Evolutionary conservation across 2,797 vertebrate species (phyloP).

Genomic region (Atherinosoma microstoma): DNA sequence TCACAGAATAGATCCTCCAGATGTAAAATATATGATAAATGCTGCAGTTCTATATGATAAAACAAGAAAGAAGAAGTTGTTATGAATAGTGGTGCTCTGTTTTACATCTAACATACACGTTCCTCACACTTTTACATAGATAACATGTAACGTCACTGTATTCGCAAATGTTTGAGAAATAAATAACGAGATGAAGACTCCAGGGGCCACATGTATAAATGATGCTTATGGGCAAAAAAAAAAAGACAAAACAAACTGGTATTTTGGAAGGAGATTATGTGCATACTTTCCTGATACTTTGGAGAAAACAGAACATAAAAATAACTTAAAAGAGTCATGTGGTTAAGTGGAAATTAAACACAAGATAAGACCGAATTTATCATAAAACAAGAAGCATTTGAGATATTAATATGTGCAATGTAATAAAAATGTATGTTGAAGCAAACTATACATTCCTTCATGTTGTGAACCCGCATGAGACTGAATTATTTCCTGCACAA

Average conservation of each 20-base stretch:
- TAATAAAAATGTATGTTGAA: neutral
- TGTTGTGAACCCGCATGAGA: neutral
- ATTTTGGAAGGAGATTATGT: neutral
- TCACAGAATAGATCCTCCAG: constrained; percentile 52
- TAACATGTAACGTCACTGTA: neutral
- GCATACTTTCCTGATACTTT: neutral
- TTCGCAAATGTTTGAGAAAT: too few relatives aligned
- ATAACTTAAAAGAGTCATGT: neutral
- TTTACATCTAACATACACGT: neutral
- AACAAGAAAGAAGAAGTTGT: constrained; percentile 24
- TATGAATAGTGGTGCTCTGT: neutral
- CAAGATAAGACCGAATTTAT: neutral
- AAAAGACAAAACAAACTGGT: neutral
- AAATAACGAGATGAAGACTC: neutral
- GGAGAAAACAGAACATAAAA: neutral
- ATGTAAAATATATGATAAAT: constrained; percentile 42
- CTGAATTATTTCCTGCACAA: neutral
- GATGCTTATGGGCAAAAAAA: neutral
- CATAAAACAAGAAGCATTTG: neutral
- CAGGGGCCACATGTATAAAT: neutral
- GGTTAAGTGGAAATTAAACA: neutral
- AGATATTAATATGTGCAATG: neutral
- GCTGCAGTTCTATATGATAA: neutral
- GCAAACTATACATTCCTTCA: neutral
- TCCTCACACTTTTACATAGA: neutral